Evolutionary conservation across 2,797 vertebrate species (phyloP), one percentile per base, ranked within the genome.

Genomic region (Lophotriccus pileatus): DNA sequence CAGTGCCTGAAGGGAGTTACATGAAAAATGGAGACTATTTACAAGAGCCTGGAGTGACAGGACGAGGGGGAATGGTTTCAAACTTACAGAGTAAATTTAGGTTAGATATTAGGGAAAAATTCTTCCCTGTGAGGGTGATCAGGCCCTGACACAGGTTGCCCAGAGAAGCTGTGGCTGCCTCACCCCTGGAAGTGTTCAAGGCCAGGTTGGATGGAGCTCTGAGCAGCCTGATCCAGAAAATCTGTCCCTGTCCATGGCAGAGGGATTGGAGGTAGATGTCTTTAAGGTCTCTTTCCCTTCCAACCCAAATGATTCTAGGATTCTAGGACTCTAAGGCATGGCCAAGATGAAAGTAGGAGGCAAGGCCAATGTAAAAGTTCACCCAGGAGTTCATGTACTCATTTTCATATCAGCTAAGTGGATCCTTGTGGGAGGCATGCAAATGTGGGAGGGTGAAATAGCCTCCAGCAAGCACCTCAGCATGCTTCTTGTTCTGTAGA

Each of bases 401-500:
- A 72, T 96, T 95, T 87, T 84, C 78, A 27, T 82, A 75, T 67
- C 69, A n/a, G 73, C 79, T 53, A 25, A 1, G 0, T 36, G 67
- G 24, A 70, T 52, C 70, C 4, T 41, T 68, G 86, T 89, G 90
- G 93, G 95, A 95, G 87, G 86, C 60, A 22, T 20, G 73, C 0
- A 22, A 74, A 36, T 17, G 56, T 0, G 0, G 85, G 90, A 92
- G 91, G 91, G 73, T 24, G 6, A 84, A 55, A 52, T 18, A 46
- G 85, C 80, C 82, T 53, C 80, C 9, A 94, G 93, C 89, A 77
- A 92, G 49, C 72, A 87, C 79, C 60, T 62, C 81, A 75, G 77
- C 73, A 34, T 46, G 52, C 39, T 41, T 84, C 68, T 72, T 92
- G n/a, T 75, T 79, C 56, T 93, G 78, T 10, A 94, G 88, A 95